Conservation (phyloP, 2,797 vertebrate genomes). For the Gorsachius magnificus region DNA sequence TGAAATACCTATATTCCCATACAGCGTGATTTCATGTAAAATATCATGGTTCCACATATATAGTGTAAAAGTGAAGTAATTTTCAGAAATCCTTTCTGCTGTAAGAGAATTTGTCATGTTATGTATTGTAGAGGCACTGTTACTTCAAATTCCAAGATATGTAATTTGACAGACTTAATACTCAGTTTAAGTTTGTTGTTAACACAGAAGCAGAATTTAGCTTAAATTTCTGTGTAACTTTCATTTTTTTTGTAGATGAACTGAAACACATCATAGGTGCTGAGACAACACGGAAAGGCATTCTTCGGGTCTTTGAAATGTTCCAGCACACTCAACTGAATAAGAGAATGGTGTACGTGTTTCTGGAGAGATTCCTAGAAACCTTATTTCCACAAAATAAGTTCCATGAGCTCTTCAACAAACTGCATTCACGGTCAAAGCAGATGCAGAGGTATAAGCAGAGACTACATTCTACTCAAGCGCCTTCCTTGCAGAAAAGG, state of each 20-base stretch:
- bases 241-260: conserved; percentile 83
- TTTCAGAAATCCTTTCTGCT: neutral
- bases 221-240: neutral
- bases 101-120: neutral
- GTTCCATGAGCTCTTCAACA: conserved; percentile 96
- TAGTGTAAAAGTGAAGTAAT: neutral
- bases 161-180: neutral
- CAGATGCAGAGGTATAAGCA: conserved; percentile 91
- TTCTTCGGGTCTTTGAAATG: conserved; percentile 98
- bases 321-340: conserved; percentile 98
- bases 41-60: neutral
- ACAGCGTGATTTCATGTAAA: neutral
- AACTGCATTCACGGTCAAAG: conserved; percentile 95
- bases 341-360: conserved; percentile 94
- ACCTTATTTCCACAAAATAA: conserved; percentile 98
- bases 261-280: conserved; percentile 99
- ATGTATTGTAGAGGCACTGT: neutral
- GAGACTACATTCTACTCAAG: conserved; percentile 87
- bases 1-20: neutral
- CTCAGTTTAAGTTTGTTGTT: neutral
- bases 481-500: conserved; percentile 91
- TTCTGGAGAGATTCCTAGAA: conserved; percentile 97
- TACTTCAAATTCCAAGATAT: neutral
- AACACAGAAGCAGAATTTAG: neutral
- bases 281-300: conserved; percentile 96